These are phyloP conservation scores for Pholis gunnellus DNA, from an alignment of 2,113 vertebrate species.

Conservation along the genomic window DNA sequence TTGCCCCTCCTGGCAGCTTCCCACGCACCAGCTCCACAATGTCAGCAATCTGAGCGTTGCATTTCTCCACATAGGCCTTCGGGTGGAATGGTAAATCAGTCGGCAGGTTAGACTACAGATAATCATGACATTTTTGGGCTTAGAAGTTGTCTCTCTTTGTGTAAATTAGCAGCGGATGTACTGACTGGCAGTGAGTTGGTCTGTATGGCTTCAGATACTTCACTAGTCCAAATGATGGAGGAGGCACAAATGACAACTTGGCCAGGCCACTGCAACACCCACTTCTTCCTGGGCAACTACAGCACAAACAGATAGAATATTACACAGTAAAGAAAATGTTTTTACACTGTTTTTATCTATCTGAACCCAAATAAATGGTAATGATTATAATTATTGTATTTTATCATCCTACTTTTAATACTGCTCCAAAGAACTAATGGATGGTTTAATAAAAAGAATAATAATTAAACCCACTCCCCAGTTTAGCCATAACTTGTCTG, in stretches of 20 bases:
- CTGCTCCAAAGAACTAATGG: neutral
- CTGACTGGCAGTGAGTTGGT: constrained; percentile 85
- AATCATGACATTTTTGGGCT: neutral
- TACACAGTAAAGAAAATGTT: neutral
- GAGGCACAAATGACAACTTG: constrained; percentile 96
- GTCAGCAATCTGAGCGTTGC: constrained; percentile 89
- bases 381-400: neutral
- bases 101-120: constrained; percentile 3
- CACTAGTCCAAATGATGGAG: constrained; percentile 93
- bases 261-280: constrained; percentile 95
- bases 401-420: neutral
- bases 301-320: neutral
- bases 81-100: constrained; percentile 38
- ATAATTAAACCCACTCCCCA: neutral
- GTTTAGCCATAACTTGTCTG: neutral
- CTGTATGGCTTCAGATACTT: constrained; percentile 89
- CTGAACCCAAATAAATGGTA: neutral
- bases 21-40: constrained; percentile 93
- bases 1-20: constrained; percentile 88
- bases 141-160: constrained; percentile 27
- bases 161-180: constrained; percentile 71
- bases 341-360: neutral
- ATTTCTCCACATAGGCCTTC: constrained; percentile 90
- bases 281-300: constrained; percentile 88
- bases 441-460: neutral